These are phyloP conservation scores for Caenorhabditis sp. DNA, from an alignment of 2,888 invertebrate genomes.

Conservation along the genomic window DNA sequence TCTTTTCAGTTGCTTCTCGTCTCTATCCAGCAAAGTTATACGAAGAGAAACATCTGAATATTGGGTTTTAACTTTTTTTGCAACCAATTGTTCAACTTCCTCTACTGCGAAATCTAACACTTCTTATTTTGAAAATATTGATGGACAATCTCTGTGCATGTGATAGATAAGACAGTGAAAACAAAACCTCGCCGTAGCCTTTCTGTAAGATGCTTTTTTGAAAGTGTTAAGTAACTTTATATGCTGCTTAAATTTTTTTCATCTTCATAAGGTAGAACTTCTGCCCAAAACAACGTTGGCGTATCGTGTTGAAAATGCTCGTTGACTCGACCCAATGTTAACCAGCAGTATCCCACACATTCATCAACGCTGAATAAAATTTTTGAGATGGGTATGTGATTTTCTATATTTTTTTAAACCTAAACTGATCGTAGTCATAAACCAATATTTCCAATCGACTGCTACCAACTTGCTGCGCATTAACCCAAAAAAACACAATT, in stretches of 20 bases:
- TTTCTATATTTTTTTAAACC: no score
- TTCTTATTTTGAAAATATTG: slow-evolving; percentile 86
- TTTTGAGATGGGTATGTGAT: no score
- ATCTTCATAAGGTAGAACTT: slow-evolving; percentile 82
- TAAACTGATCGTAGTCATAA: slow-evolving; percentile 82
- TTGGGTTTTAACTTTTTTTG: no score
- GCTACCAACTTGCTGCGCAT: slow-evolving; percentile 67
- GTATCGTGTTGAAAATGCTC: slow-evolving; percentile 71
- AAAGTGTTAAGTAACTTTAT: no score
- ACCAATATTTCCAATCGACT: slow-evolving; percentile 81
- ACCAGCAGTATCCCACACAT: slow-evolving; percentile 82
- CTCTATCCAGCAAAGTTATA: slow-evolving; percentile 74
- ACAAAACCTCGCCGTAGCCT: slow-evolving; percentile 86
- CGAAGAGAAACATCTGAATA: slow-evolving; percentile 77
- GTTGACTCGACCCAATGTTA: slow-evolving; percentile 75
- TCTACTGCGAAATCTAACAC: slow-evolving; percentile 83
- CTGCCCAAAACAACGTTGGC: slow-evolving; percentile 83
- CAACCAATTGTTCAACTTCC: no score
- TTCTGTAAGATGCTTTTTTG: slow-evolving; percentile 77
- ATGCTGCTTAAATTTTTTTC: slow-evolving; percentile 40
- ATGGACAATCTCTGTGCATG: slow-evolving; percentile 87
- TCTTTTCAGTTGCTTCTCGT: slow-evolving; percentile 78
- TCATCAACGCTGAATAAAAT: slow-evolving; percentile 81
- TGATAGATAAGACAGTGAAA: slow-evolving; percentile 86
- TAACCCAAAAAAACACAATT: slow-evolving; percentile 67